A percentile compares a stretch with the other conserved stretches of the same genome.
These are phyloP conservation scores for Anolis carolinensis DNA, from an alignment of 2,113 vertebrate genomes.

Conservation along the genomic window DNA sequence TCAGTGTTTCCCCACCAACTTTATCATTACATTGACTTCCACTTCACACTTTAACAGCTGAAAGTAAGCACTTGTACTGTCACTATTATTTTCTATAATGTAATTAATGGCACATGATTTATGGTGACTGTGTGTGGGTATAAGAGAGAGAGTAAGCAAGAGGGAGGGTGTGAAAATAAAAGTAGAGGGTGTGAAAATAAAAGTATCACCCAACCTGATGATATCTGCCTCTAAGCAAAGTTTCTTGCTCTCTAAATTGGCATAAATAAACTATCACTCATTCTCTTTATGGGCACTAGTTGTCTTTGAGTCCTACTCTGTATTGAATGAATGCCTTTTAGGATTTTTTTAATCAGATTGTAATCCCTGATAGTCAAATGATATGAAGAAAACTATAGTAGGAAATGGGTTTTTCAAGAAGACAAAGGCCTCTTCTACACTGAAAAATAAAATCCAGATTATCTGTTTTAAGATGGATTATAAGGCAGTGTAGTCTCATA, in stretches of 20 bases:
- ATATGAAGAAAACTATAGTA: no score
- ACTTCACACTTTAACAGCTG: background rate
- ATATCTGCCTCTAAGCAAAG: background rate
- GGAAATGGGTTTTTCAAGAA: no score
- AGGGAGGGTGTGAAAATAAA: no score
- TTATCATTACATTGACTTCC: slow-evolving; percentile 21
- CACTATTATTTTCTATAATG: slow-evolving; percentile 12
- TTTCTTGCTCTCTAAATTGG: background rate
- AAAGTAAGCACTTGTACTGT: slow-evolving; percentile 35
- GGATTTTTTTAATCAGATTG: background rate
- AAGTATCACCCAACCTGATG: no score
- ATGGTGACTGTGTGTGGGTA: background rate
- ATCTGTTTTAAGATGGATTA: no score
- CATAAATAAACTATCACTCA: background rate
- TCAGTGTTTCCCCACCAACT: background rate
- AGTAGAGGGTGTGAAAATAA: no score
- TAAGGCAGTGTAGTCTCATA: no score
- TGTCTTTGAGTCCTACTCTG: no score
- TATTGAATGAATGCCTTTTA: background rate
- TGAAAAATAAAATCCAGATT: no score
- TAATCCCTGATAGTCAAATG: background rate
- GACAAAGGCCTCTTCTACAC: no score
- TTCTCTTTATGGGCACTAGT: background rate
- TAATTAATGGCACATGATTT: slow-evolving; percentile 3
- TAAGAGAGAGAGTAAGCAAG: background rate